Base-by-base conservation (phyloP, 2,797 vertebrate species). In the Limosa lapponica region DNA sequence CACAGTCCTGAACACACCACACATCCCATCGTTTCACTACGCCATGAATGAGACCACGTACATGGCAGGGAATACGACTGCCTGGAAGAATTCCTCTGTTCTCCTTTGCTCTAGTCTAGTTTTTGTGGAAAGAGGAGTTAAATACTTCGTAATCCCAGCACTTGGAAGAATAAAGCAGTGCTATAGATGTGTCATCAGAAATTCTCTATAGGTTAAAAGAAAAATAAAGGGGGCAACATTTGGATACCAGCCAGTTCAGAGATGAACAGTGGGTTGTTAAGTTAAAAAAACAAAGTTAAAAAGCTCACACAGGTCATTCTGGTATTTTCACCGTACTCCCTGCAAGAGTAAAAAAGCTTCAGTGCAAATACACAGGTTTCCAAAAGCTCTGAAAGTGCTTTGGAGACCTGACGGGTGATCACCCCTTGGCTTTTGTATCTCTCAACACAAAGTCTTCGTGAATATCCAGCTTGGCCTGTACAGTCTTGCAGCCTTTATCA, bases 401-500 rank as follows among this genome's bases (percentile, higher is more conserved):
- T 69, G 4, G 16, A 57, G n/a, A 82, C 86, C 59, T 49, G 6
- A 32, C 22, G 44, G 23, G 16, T 43, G 24, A 43, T 84, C 79
- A 87, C 5, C 10, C 48, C 73, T 78, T 75, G 59, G 32, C 37
- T 52, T 34, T 69, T 0, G 0, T 32, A 3, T 79, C 16, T 37
- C 66, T 55, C 57, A 67, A 58, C 8, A 28, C 57, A 32, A 65
- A 2, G 5, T 95, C 96, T 94, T 97, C 98, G 7, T 99, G 98
- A 96, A 98, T 99, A 94, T 99, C 97, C 95, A 99, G 54, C 90
- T 99, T 99, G 85, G 98, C 98, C 87, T 98, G 97, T 67, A 99
- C 99, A 0, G 99, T 98, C 97, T 99, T 99, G 97, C 99, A 99
- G 97, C 99, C 99, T 96, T 99, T 99, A 91, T 98, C 98, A 0